These are phyloP conservation scores for Coregonus ussuriensis DNA, from an alignment of 2,797 vertebrate genomes.

Conservation along the genomic window DNA sequence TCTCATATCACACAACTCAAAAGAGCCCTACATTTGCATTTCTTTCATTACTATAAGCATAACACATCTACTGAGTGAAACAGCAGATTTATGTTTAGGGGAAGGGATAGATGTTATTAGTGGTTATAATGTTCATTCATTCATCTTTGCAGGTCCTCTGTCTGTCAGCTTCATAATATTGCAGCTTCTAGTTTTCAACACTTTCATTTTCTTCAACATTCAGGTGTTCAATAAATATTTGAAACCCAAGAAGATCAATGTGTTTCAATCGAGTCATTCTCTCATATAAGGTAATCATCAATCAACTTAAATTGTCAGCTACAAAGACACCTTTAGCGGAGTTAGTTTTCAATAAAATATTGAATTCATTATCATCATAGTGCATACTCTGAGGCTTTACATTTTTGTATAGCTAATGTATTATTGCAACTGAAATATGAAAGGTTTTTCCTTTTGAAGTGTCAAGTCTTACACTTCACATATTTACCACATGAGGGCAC, in stretches of 20 bases:
- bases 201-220: conserved; percentile 34
- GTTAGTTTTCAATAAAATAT: background rate
- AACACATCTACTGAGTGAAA: background rate
- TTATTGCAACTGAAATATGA: background rate
- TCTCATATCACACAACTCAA: conserved; percentile 35
- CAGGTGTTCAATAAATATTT: conserved; percentile 82
- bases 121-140: conserved; percentile 31
- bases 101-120: conserved; percentile 9
- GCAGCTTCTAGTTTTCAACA: background rate
- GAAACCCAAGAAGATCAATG: conserved; percentile 75
- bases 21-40: conserved; percentile 11
- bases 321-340: background rate
- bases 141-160: conserved; percentile 23
- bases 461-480: conserved; percentile 11
- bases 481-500: conserved; percentile 6
- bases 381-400: conserved; percentile 12
- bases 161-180: conserved; percentile 33
- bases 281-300: conserved; percentile 9
- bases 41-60: background rate
- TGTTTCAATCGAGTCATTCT: conserved; percentile 14
- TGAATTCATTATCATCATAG: background rate
- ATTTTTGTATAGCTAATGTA: background rate
- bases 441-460: conserved; percentile 7
- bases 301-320: background rate
- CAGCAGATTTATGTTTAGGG: background rate